A percentile compares a stretch with the other conserved stretches of the same genome.
phyloP scores from a whole-genome alignment of 2,888 invertebrate species.

The Timema cristinae region DNA sequence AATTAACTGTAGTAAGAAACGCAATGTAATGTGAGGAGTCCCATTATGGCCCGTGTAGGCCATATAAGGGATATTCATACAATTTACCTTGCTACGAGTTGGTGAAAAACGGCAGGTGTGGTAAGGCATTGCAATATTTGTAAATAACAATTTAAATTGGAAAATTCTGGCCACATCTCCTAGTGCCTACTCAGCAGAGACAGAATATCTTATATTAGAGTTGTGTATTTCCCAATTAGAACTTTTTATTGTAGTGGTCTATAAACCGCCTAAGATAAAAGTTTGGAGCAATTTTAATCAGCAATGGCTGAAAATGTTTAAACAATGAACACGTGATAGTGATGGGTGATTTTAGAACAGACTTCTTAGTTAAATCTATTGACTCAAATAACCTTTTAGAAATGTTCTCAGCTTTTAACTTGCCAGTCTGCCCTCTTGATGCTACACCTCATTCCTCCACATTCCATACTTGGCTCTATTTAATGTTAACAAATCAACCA shows the following conservation, averaged over 20 bases:
- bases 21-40: too few relatives aligned
- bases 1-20: too few relatives aligned
- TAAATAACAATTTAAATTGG: slow-evolving; percentile 1
- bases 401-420: slow-evolving; percentile 1
- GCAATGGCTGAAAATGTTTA: not conserved
- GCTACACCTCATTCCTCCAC: slow-evolving; percentile 15
- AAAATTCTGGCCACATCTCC: slow-evolving; percentile 14
- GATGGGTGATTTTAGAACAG: slow-evolving; percentile 19
- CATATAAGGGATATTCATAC: too few relatives aligned
- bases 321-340: slow-evolving; percentile 7
- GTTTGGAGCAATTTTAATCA: slow-evolving; percentile 7
- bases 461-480: slow-evolving; percentile 13
- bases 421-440: slow-evolving; percentile 11
- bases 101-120: slow-evolving; percentile 2
- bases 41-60: too few relatives aligned
- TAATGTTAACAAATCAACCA: slow-evolving; percentile 2
- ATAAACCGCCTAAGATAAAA: slow-evolving; percentile 15
- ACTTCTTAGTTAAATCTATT: not conserved
- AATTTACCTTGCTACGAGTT: not conserved
- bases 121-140: slow-evolving; percentile 8
- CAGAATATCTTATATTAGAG: slow-evolving; percentile 15
- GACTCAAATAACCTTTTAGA: not conserved
- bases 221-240: not conserved
- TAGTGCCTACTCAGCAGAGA: not conserved
- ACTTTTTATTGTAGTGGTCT: slow-evolving; percentile 10